Evolutionary conservation across 2,888 invertebrate species (phyloP), one percentile per base, ranked within the genome.

Genomic region (Acrocyrtus sp.): DNA sequence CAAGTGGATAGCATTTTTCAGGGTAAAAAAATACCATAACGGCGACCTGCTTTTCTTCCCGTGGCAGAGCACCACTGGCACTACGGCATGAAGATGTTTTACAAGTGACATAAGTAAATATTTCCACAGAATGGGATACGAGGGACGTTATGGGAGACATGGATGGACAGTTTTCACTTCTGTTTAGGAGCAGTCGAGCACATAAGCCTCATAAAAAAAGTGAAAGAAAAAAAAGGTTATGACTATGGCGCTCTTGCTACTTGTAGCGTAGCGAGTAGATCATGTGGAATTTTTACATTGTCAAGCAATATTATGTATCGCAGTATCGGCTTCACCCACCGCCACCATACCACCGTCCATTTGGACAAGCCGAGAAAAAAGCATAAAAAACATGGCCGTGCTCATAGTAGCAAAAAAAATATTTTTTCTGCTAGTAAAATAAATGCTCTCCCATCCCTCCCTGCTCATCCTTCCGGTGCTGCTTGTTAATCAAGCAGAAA

Each of bases 361-460:
- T n/a, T n/a, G n/a, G n/a, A n/a, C n/a, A n/a, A n/a, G n/a, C n/a
- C n/a, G n/a, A n/a, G n/a, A n/a, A n/a, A n/a, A n/a, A n/a, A n/a
- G 15, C 39, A 39, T 39, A 6, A 39, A 39, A 39, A 12, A 39
- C 39, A 12, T 10, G 39, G n/a, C n/a, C n/a, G n/a, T n/a, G n/a
- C n/a, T n/a, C n/a, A n/a, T n/a, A n/a, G n/a, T n/a, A n/a, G n/a
- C n/a, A n/a, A 67, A 50, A 22, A 48, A 68, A 19, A 22, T 45
- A 10, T 15, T 27, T n/a, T 19, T n/a, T 26, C 10, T 27, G 3
- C n/a, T 27, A 53, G 51, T 58, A 53, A 34, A 5, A 21, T 45
- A 60, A 60, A 60, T 60, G 34, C 43, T 27, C 24, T 67, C 48
- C 26, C 24, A 50, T 24, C 24, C 57, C 50, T 48, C 29, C 22